phyloP scores from a whole-genome alignment of 2,888 invertebrate genomes.

The Ommatoiulus sabulosus region DNA sequence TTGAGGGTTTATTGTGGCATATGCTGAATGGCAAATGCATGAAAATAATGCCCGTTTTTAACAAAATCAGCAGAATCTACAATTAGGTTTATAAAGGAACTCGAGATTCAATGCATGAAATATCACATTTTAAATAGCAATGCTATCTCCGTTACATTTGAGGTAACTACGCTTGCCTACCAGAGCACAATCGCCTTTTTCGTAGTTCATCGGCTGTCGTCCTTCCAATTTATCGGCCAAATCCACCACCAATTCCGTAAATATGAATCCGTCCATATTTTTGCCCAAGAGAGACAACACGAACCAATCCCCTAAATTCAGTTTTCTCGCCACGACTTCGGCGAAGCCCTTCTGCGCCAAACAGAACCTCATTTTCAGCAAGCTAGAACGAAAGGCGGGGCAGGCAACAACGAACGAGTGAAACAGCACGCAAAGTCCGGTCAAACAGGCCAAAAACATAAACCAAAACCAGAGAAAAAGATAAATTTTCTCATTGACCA shows the following conservation, averaged over 20 bases:
- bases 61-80: no score
- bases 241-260: conserved; percentile 86
- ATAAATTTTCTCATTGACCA: conserved; percentile 89
- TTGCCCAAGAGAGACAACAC: conserved; percentile 86
- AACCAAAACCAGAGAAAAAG: conserved; percentile 79
- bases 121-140: conserved; percentile 56
- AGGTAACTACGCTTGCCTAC: background rate
- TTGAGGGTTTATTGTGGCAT: no score
- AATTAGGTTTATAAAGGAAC: no score
- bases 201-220: conserved; percentile 61
- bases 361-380: conserved; percentile 84
- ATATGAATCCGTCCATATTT: conserved; percentile 83
- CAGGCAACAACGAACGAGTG: conserved; percentile 76
- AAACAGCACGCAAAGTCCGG: conserved; percentile 86
- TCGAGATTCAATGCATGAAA: no score
- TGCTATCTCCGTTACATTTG: background rate
- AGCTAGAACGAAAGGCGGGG: conserved; percentile 81
- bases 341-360: conserved; percentile 78
- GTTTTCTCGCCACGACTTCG: conserved; percentile 69
- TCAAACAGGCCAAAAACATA: conserved; percentile 76
- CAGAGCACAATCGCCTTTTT: conserved; percentile 57
- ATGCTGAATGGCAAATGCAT: no score
- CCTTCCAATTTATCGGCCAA: conserved; percentile 72
- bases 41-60: no score
- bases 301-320: conserved; percentile 78